Base-by-base conservation (phyloP, 2,797 vertebrate species). In the Limosa lapponica region DNA sequence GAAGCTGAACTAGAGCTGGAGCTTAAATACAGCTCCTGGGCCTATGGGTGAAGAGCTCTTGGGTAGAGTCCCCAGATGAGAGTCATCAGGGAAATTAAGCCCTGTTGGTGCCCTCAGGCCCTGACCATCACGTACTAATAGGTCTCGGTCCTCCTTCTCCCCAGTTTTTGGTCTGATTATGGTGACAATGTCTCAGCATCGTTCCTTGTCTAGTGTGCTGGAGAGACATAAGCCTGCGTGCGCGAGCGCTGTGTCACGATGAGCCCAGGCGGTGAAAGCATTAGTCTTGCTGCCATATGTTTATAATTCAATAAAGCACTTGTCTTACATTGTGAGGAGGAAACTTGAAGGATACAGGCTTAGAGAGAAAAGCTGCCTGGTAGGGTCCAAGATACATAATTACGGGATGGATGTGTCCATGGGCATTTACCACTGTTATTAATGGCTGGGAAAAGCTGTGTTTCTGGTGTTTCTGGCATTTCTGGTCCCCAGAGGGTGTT, bases 1-100 rank as follows among this genome's bases (percentile, higher is more conserved):
- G 3, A 6, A 3, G 5, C 10, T 4, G 2, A 30, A 0, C 39
- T 32, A 1, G 16, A 52, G 5, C 17, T 1, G 1, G 59, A 41
- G 32, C 28, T 73, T 43, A 61, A 73, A 28, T 73, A n/a, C 20
- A 37, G 13, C n/a, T 70, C 49, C 36, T 16, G 32, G 32, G 14
- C 43, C 34, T 39, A 17, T 27, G 51, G 37, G 28, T 43, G 62
- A 24, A 32, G 44, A 37, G 44, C 24, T 14, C 16, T 30, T 25
- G 20, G 39, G 34, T 16, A 13, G 22, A 32, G 25, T 6, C 11
- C 19, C n/a, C 39, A 16, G 4, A 6, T 48, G 58, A 59, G 51
- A 52, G 41, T 82, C 4, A 0, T 66, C 23, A 30, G 23, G 54
- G 27, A 54, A 48, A 72, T 65, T 22, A 72, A 87, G 46, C 17